Evolutionary conservation across 2,888 invertebrate genomes (phyloP).

Genomic region (Leptogaster cylindrica): DNA sequence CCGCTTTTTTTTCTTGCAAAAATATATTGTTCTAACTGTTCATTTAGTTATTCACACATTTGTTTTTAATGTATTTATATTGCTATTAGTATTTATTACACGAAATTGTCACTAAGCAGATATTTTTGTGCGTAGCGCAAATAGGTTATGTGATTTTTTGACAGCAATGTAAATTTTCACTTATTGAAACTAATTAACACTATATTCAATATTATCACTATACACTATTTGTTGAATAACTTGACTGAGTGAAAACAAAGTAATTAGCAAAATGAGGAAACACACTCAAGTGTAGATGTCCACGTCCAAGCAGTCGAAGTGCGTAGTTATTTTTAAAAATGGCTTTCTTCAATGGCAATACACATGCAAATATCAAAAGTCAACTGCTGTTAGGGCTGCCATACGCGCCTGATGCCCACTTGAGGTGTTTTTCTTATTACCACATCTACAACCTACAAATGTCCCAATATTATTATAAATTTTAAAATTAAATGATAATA

Average conservation of each 20-base stretch:
- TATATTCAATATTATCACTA: not conserved
- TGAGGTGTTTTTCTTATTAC: too few relatives aligned
- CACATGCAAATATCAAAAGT: not conserved
- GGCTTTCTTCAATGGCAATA: slow-evolving; percentile 12
- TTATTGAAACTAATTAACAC: slow-evolving; percentile 1
- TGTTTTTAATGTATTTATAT: not conserved
- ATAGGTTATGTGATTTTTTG: slow-evolving; percentile 35
- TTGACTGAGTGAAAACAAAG: slow-evolving; percentile 2
- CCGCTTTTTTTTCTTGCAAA: too few relatives aligned
- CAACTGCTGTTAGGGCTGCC: too few relatives aligned
- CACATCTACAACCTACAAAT: too few relatives aligned
- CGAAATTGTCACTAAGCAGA: slow-evolving; percentile 27
- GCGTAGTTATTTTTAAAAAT: slow-evolving; percentile 55
- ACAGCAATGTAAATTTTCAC: slow-evolving; percentile 25
- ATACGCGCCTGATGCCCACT: too few relatives aligned
- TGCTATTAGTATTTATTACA: too few relatives aligned
- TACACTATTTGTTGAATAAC: slow-evolving; percentile 13
- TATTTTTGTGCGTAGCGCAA: slow-evolving; percentile 1
- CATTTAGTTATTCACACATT: not conserved
- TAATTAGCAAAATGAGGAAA: slow-evolving; percentile 7
- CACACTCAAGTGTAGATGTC: slow-evolving; percentile 47
- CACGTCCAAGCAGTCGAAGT: slow-evolving; percentile 51
- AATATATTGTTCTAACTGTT: not conserved
- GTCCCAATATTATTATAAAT: too few relatives aligned
- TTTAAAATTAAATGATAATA: too few relatives aligned